Evolutionary conservation across 53 echinoderm and acorn worm species (phyloP).

Genomic region (Antedon mediterranea): DNA sequence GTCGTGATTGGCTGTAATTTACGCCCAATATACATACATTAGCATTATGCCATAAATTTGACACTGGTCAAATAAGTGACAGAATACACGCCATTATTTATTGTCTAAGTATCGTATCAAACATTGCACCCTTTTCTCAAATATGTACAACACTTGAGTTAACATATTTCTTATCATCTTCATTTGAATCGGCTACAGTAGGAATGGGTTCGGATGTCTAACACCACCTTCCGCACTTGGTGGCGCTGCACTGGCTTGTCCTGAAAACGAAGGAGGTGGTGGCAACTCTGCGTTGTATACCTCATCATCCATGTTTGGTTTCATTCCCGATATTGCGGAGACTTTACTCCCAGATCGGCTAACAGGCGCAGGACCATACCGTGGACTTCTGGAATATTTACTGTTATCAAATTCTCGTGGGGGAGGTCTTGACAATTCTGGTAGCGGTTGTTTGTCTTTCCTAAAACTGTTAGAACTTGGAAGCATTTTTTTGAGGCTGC

Average conservation of each 20-base stretch:
- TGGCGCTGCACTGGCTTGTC: background rate
- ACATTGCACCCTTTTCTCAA: background rate
- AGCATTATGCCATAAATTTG: too few relatives aligned
- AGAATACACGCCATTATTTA: too few relatives aligned
- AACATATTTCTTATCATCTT: slow-evolving; percentile 27
- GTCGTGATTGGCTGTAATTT: too few relatives aligned
- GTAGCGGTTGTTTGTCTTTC: background rate
- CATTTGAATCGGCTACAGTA: slow-evolving; percentile 29
- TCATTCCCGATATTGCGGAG: slow-evolving; percentile 6
- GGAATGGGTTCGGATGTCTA: slow-evolving; percentile 50
- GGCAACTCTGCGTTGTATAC: background rate
- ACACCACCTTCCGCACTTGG: background rate
- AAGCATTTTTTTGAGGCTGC: background rate
- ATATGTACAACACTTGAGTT: slow-evolving; percentile 2
- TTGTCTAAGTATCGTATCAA: too few relatives aligned
- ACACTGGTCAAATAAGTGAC: too few relatives aligned
- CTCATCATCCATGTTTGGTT: background rate
- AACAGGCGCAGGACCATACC: slow-evolving; percentile 1
- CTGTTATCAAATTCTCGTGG: background rate
- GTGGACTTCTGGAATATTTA: background rate
- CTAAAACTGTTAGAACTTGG: background rate
- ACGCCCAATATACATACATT: too few relatives aligned
- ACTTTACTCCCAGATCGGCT: slow-evolving; percentile 1
- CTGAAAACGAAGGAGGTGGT: background rate
- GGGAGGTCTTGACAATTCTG: background rate